Percentiles rank a stretch among this genome's conserved stretches.
phyloP scores from a whole-genome alignment of 2,797 vertebrate genomes.

The Myoxocephalus aenaeus region DNA sequence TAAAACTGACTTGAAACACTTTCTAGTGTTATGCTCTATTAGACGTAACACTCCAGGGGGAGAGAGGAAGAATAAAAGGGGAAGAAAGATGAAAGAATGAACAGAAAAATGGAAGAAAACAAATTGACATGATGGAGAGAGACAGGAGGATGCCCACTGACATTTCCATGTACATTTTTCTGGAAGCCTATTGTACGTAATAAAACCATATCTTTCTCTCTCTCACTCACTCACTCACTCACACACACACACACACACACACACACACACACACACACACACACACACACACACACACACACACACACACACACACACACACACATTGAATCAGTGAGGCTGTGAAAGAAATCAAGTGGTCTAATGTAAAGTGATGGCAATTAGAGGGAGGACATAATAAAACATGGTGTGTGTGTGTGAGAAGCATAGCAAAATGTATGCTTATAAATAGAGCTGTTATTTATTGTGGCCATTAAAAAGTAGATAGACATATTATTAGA shows the following conservation, averaged over 20 bases:
- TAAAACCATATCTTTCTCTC: constrained; percentile 4
- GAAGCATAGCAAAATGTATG: background rate
- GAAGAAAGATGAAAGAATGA: constrained; percentile 6
- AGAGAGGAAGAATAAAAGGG: background rate
- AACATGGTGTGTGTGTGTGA: background rate
- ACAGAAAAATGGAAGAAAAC: background rate
- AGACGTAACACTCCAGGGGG: background rate
- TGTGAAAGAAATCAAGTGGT: background rate
- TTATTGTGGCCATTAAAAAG: background rate
- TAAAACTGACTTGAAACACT: constrained; percentile 11
- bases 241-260: too few species aligned
- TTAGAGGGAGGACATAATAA: background rate
- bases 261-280: too few species aligned
- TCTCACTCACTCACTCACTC: background rate
- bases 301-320: background rate
- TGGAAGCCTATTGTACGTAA: constrained; percentile 10
- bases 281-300: too few species aligned
- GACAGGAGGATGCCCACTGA: background rate
- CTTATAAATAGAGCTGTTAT: background rate
- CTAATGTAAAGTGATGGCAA: background rate
- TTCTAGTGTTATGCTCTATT: background rate
- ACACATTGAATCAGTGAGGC: constrained; percentile 14
- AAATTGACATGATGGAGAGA: background rate
- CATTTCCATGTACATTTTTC: constrained; percentile 13
- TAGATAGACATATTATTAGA: background rate